phyloP scores from a whole-genome alignment of 2,888 invertebrate species.

The Drosophila emarginata region DNA sequence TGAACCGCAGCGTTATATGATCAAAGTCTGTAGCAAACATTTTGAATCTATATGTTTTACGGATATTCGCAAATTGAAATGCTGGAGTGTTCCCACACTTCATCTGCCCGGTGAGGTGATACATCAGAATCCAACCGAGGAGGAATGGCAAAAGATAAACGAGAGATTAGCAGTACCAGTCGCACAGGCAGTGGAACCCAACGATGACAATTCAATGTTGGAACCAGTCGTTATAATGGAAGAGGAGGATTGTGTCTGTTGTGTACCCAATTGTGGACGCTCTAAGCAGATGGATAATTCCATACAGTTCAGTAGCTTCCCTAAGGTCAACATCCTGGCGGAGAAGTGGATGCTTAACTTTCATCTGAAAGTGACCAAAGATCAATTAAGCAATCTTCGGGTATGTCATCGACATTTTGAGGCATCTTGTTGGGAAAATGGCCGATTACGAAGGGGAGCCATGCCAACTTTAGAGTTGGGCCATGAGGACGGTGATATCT shows the following conservation, averaged over 20 bases:
- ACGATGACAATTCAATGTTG: not conserved
- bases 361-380: constrained; percentile 35
- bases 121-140: constrained; percentile 37
- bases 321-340: constrained; percentile 43
- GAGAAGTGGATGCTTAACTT: constrained; percentile 69
- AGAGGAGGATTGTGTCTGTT: constrained; percentile 25
- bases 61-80: constrained; percentile 55
- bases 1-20: constrained; percentile 63
- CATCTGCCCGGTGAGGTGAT: constrained; percentile 44
- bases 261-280: constrained; percentile 58
- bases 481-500: constrained; percentile 43
- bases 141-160: constrained; percentile 10
- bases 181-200: not conserved
- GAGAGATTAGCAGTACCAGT: not conserved
- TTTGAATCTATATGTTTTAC: constrained; percentile 67
- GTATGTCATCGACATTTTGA: constrained; percentile 69
- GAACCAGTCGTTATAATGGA: constrained; percentile 1
- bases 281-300: constrained; percentile 25
- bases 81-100: constrained; percentile 77
- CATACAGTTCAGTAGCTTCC: constrained; percentile 31
- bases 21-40: constrained; percentile 74
- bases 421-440: constrained; percentile 39
- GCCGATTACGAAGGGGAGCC: constrained; percentile 39
- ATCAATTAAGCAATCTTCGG: constrained; percentile 32
- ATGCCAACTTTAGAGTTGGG: constrained; percentile 72